Evolutionary conservation across 2,888 invertebrate species (phyloP), one percentile per base, ranked within the genome.

Genomic region (Myathropa florea): DNA sequence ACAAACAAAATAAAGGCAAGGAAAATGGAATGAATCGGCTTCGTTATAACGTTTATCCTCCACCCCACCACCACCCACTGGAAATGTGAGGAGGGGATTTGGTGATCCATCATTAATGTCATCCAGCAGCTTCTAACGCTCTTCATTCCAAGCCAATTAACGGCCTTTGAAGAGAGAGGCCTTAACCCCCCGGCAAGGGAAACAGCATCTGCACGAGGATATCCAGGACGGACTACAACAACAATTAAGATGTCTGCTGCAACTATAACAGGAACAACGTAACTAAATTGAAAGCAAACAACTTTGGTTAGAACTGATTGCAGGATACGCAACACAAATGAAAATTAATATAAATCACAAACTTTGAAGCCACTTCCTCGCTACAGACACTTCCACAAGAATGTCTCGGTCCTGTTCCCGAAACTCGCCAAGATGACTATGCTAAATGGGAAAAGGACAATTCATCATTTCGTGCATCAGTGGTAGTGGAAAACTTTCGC

Each of bases 341-440:
- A 78, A 83, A 86, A 86, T 79, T 86, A 65, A 83, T 83, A 86
- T 86, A 83, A 86, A 86, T 86, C 86, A 83, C 26, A 73, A 86
- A 83, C 70, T 86, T 86, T 82, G n/a, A 23, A 71, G 67, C 67
- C 61, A 65, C 70, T 33, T 53, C 23, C 28, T 57, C 39, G 60
- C 33, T 33, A 70, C 39, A 72, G 21, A 71, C 71, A 14, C 46
- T 24, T 72, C 60, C 73, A 23, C 70, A 70, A 64, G 73, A 78
- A 82, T 75, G 64, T 70, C 78, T 64, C 67, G 46, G 3, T 68
- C 75, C 26, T 28, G 18, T 18, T n/a, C 26, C 21, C n/a, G 0
- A 33, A 36, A n/a, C n/a, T n/a, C n/a, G n/a, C 36, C 65, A 59
- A 53, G 60, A 61, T 55, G 77, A 63, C 63, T 53, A 60, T 72